These are phyloP conservation scores for Sphecodes monilicornis DNA, from an alignment of 2,888 invertebrate genomes.

Conservation along the genomic window DNA sequence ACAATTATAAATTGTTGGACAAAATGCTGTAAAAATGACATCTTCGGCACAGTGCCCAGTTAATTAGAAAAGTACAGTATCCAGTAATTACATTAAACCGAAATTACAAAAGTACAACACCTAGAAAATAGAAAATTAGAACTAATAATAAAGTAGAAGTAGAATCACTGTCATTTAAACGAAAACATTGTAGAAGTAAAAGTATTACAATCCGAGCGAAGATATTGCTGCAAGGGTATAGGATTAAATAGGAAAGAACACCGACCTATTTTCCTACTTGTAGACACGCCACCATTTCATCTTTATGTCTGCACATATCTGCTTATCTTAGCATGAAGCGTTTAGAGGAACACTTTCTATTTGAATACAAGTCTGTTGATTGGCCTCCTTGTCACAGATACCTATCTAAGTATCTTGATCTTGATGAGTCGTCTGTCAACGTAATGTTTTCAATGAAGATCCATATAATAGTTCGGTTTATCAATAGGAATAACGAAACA, in stretches of 20 bases:
- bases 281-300: neutral
- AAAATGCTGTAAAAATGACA: no score
- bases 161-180: neutral
- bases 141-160: neutral
- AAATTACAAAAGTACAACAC: no score
- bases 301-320: neutral
- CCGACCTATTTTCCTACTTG: conserved; percentile 8
- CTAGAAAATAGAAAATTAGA: no score
- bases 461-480: neutral
- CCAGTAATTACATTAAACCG: no score
- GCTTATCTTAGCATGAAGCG: neutral
- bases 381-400: neutral
- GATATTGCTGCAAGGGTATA: neutral
- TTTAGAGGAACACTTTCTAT: conserved; percentile 7
- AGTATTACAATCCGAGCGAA: neutral
- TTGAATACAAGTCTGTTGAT: neutral
- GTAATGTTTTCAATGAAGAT: neutral
- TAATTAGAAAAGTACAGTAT: no score
- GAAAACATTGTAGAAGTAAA: neutral
- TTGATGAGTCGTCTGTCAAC: neutral
- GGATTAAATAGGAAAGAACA: neutral
- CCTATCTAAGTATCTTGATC: neutral
- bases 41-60: no score
- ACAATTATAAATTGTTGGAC: no score
- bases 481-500: neutral